Evolutionary conservation across 2,888 invertebrate genomes (phyloP).

Genomic region (Ormyrus thymus): DNA sequence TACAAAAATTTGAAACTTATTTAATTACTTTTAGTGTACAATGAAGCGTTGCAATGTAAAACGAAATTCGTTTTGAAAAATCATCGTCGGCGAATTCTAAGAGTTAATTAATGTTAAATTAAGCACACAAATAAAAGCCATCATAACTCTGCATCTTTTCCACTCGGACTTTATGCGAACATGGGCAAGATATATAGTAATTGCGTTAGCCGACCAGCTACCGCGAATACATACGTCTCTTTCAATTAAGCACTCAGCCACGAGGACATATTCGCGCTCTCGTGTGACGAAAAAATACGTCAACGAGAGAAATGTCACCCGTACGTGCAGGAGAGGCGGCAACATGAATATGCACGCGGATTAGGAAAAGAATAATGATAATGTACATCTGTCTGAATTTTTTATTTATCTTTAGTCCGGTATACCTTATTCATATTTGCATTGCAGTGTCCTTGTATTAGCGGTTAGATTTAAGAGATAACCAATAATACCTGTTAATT

Average conservation of each 20-base stretch:
- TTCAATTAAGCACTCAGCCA: conserved; percentile 45
- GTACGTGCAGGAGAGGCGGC: conserved; percentile 21
- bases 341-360: conserved; percentile 43
- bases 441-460: neutral
- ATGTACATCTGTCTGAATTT: conserved; percentile 39
- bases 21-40: neutral
- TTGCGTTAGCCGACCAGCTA: conserved; percentile 28
- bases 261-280: conserved; percentile 42
- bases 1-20: neutral
- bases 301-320: conserved; percentile 47
- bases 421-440: conserved; percentile 29
- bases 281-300: conserved; percentile 46
- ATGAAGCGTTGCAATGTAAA: conserved; percentile 10
- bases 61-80: conserved; percentile 17
- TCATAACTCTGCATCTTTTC: conserved; percentile 25
- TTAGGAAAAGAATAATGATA: conserved; percentile 43
- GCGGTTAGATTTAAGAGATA: too few species aligned
- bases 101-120: conserved; percentile 35
- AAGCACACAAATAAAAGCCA: conserved; percentile 15
- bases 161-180: conserved; percentile 19
- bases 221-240: conserved; percentile 40
- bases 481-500: too few species aligned
- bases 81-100: conserved; percentile 11
- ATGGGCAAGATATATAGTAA: conserved; percentile 32
- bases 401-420: conserved; percentile 35